Base-by-base conservation (phyloP, 2,888 invertebrate species). In the Ypsolopha sequella region DNA sequence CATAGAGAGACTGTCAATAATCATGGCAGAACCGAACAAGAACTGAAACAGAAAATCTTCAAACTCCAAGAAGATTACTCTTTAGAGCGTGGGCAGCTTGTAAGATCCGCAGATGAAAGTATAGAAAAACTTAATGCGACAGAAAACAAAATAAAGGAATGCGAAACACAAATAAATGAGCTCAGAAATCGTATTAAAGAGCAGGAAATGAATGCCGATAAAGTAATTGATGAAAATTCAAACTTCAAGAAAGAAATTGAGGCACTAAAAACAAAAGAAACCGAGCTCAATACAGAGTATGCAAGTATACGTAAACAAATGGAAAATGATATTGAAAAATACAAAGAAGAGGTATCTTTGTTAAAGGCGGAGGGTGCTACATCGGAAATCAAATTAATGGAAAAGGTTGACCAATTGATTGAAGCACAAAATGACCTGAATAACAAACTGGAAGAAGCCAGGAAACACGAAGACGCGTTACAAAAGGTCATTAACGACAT, bases 361-460 rank as follows among this genome's bases (percentile, higher is more conserved):
- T 64, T 88, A 10, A 85, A 84, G 69, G 79, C 78, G 41, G 80
- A 84, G 45, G 79, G 82, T 14, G 79, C 76, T 39, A 74, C 82
- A 45, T 82, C 84, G 4, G 79, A 81, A 70, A 73, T 78, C 1
- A 82, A 86, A 59, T 63, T 88, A 51, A 84, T 87, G 71, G 80
- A 86, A 65, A 80, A 88, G 56, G 79, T 88, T 46, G 86, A 88
- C 52, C 81, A 84, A 63, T 60, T 88, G 43, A 78, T 81, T 50
- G 80, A 78, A 61, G 86, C 86, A 10, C 81, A 85, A 58, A 82
- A 86, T 56, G 85, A 87, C 56, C 68, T 88, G 39, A 80, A 79
- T 60, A 79, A 84, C 55, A 80, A 88, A 66, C 60, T 81, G 24
- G 87, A 87, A 64, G 80, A 82, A 64, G 85, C 88, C 50, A 74